Evolutionary conservation across 1,140 invertebrate genomes (phyloP).

Genomic region (Aphidius gifuensis): DNA sequence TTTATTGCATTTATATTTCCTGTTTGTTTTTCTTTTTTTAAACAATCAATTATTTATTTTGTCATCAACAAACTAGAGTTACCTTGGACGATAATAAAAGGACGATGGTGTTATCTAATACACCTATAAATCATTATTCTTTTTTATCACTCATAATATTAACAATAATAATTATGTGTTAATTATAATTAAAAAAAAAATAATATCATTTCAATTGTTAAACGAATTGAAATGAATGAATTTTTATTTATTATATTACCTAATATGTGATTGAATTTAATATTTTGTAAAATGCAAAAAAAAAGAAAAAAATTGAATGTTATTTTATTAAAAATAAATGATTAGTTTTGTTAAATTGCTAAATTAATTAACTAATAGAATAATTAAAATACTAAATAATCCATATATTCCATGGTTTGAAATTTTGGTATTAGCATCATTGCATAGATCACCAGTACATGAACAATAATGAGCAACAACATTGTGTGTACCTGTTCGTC

Average conservation of each 20-base stretch:
- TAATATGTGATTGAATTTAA: too few relatives aligned
- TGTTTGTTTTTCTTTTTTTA: background rate
- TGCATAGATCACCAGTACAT: constrained; percentile 72
- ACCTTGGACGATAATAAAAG: constrained; percentile 11
- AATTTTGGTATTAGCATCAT: constrained; percentile 48
- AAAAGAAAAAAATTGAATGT: background rate
- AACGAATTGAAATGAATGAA: too few relatives aligned
- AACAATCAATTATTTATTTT: constrained; percentile 1
- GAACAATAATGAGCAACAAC: constrained; percentile 71
- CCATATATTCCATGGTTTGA: constrained; percentile 9
- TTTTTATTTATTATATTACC: too few relatives aligned
- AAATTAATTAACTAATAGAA: background rate
- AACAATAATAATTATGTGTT: too few relatives aligned
- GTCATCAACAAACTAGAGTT: constrained; percentile 12
- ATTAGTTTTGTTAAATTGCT: background rate
- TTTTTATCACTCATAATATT: too few relatives aligned
- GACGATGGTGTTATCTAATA: constrained; percentile 6
- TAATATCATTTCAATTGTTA: too few relatives aligned
- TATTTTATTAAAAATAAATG: background rate
- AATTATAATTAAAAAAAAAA: background rate
- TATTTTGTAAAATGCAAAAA: too few relatives aligned
- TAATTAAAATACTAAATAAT: constrained; percentile 6
- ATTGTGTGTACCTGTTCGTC: constrained; percentile 70
- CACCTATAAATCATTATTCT: background rate
- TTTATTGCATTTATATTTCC: background rate